These are phyloP conservation scores for Tonatia bakeri DNA, from an alignment of 2,113 vertebrate species.

Conservation along the genomic window DNA sequence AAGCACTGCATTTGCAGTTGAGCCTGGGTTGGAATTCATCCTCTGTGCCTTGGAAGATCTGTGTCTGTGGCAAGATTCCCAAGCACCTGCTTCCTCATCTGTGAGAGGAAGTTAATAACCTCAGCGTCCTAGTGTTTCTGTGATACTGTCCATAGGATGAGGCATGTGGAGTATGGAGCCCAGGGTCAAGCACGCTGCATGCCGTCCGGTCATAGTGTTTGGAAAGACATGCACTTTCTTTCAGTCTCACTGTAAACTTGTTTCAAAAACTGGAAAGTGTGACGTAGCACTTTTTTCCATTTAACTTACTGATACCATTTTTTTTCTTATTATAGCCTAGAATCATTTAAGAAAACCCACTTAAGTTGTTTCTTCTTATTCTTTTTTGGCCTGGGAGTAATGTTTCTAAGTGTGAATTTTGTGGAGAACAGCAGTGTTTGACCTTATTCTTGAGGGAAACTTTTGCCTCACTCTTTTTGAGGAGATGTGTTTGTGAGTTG, in stretches of 20 bases:
- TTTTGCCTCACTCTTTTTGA: background rate
- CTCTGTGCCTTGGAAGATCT: background rate
- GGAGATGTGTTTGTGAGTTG: slow-evolving; percentile 29
- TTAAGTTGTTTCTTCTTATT: too few relatives aligned
- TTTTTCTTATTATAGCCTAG: background rate
- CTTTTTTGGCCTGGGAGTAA: background rate
- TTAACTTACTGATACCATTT: rapidly evolving
- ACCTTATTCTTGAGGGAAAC: slow-evolving; percentile 44
- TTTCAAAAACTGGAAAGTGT: background rate
- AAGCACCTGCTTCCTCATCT: background rate
- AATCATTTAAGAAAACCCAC: background rate
- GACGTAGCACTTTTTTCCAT: background rate
- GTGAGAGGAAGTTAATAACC: background rate
- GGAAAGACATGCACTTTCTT: background rate
- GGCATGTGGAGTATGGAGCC: rapidly evolving
- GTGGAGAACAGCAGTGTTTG: background rate
- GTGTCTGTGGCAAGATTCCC: background rate
- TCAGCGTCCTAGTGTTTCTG: rapidly evolving
- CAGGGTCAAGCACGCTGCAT: rapidly evolving
- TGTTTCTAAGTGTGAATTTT: slow-evolving; percentile 32
- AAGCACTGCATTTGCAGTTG: too few relatives aligned
- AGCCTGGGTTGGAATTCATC: background rate
- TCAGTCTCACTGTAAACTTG: background rate
- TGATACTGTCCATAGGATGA: background rate
- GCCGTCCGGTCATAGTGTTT: background rate